phyloP scores from a whole-genome alignment of 2,797 vertebrate species.

The Diceros bicornis region DNA sequence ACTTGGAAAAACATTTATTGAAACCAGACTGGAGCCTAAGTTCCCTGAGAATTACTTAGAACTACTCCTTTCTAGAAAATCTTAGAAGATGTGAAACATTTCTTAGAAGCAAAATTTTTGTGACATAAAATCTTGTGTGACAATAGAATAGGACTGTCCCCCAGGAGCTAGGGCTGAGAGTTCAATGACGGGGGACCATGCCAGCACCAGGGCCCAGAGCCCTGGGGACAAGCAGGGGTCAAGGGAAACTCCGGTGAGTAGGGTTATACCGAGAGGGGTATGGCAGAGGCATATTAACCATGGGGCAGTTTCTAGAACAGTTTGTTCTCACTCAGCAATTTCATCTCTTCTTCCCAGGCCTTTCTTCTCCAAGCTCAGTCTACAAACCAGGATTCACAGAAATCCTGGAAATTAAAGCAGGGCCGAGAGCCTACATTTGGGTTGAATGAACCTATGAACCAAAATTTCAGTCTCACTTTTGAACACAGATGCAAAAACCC shows the following conservation, averaged over 20 bases:
- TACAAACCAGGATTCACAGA: neutral
- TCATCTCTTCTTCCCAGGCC: neutral
- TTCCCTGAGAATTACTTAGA: neutral
- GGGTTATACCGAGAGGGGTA: rapidly evolving
- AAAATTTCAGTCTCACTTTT: neutral
- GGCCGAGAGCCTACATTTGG: neutral
- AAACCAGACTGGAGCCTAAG: neutral
- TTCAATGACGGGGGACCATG: no score
- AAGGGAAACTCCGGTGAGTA: no score
- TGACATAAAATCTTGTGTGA: neutral
- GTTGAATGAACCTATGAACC: neutral
- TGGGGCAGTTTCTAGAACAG: neutral
- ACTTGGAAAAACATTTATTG: neutral
- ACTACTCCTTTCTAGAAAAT: neutral
- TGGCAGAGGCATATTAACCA: rapidly evolving
- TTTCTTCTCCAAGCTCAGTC: neutral
- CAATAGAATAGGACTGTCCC: neutral
- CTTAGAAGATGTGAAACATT: neutral
- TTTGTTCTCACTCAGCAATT: no score
- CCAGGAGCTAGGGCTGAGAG: neutral
- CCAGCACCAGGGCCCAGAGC: neutral
- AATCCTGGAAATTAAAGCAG: neutral
- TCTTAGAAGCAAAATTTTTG: neutral
- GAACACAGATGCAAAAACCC: neutral
- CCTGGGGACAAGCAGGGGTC: rapidly evolving